A percentile compares a stretch with the other conserved stretches of the same genome.
phyloP scores from a whole-genome alignment of 2,797 vertebrate species.

The Enteromius anoplus region DNA sequence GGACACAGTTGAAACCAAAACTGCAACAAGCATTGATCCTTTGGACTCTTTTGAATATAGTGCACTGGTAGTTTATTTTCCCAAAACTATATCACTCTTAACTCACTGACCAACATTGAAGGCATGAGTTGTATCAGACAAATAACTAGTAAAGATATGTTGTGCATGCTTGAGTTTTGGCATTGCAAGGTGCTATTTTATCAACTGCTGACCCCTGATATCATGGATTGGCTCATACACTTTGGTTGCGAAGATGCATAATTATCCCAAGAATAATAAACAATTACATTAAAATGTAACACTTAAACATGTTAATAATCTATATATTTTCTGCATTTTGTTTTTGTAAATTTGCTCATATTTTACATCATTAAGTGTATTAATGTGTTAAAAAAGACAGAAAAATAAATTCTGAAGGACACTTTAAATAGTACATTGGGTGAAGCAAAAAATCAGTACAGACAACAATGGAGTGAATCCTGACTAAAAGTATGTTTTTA shows the following conservation, averaged over 20 bases:
- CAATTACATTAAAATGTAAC: neutral
- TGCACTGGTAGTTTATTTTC: neutral
- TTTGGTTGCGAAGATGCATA: neutral
- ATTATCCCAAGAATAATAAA: neutral
- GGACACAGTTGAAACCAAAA: conserved; percentile 18
- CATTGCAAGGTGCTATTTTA: conserved; percentile 22
- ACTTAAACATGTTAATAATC: neutral
- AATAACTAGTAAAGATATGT: conserved; percentile 6
- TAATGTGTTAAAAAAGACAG: conserved; percentile 14
- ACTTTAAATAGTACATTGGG: conserved; percentile 42
- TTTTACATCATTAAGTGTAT: neutral
- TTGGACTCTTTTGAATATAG: neutral
- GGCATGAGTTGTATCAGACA: conserved; percentile 2
- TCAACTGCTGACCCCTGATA: neutral
- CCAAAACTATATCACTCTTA: neutral
- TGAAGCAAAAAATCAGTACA: neutral
- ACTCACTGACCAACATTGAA: neutral
- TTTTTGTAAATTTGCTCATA: neutral
- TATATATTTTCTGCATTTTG: neutral
- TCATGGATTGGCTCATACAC: neutral
- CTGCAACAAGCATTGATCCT: neutral
- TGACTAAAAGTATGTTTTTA: neutral
- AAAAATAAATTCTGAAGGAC: conserved; percentile 41
- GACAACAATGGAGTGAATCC: neutral
- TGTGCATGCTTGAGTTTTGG: conserved; percentile 20